These are phyloP conservation scores for Corynorhinus townsendii DNA, from an alignment of 2,113 vertebrate species.

Conservation along the genomic window DNA sequence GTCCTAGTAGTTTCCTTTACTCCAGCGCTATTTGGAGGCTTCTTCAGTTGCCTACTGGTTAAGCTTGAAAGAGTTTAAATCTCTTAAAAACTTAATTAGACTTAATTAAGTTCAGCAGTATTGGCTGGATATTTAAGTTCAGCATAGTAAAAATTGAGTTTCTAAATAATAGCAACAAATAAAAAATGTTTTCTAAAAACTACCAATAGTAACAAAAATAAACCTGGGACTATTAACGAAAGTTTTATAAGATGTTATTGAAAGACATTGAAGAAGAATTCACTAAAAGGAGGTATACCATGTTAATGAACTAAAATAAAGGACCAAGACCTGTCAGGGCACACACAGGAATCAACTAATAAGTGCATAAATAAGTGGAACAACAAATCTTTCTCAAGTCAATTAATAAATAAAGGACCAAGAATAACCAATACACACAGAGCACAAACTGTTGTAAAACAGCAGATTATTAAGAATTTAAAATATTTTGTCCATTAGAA, in stretches of 20 bases:
- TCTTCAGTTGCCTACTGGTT: not conserved
- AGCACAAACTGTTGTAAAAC: not conserved
- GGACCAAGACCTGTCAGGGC: not conserved
- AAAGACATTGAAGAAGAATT: not conserved
- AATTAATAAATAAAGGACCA: not conserved
- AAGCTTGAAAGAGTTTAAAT: constrained; percentile 9
- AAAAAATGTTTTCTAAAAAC: not conserved
- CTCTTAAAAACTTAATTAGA: constrained; percentile 13
- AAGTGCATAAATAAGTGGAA: not conserved
- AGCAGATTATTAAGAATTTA: not conserved
- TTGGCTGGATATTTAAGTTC: not conserved
- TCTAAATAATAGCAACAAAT: not conserved
- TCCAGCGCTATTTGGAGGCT: not conserved
- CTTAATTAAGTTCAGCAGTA: not conserved
- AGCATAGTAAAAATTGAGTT: constrained; percentile 27
- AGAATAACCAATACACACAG: constrained; percentile 14
- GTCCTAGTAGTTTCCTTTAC: not conserved
- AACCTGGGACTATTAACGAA: not conserved
- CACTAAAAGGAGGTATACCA: not conserved
- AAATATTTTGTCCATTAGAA: not conserved
- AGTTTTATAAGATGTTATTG: constrained; percentile 13
- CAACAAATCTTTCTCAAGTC: not conserved
- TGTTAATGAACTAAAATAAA: constrained; percentile 5
- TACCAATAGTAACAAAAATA: not conserved
- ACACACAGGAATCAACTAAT: not conserved